Percentiles rank a stretch among this genome's conserved stretches.
phyloP scores from a whole-genome alignment of 2,113 vertebrate genomes.

The Triplophysa siluroides region DNA sequence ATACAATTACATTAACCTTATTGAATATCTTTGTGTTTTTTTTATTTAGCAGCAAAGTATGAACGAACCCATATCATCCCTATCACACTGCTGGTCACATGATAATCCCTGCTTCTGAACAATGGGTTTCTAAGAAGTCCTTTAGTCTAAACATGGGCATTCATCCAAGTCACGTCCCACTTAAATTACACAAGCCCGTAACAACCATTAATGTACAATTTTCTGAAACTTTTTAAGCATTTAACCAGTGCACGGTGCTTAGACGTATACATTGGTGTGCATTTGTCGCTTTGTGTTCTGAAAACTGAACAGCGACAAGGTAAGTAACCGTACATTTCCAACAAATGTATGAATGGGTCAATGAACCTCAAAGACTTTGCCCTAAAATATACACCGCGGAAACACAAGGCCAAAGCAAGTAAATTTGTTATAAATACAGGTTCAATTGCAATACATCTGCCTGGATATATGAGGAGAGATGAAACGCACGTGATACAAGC shows the following conservation, averaged over 20 bases:
- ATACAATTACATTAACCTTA: too few relatives aligned
- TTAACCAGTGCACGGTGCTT: background rate
- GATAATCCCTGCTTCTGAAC: slow-evolving; percentile 62
- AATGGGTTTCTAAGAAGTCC: background rate
- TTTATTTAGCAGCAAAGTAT: background rate
- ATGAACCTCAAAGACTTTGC: background rate
- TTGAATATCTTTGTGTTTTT: too few relatives aligned
- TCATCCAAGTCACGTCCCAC: background rate
- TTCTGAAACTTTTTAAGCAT: background rate
- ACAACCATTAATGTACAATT: background rate
- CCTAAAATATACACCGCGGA: background rate
- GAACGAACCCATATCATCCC: background rate
- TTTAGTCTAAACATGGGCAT: background rate
- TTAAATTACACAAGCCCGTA: background rate
- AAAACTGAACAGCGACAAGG: slow-evolving; percentile 9
- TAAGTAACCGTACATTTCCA: slow-evolving; percentile 17
- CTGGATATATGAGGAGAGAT: background rate
- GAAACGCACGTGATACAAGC: background rate
- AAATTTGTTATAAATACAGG: too few relatives aligned
- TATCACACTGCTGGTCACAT: slow-evolving; percentile 64
- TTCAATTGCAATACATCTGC: background rate
- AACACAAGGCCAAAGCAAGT: background rate
- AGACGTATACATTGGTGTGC: too few relatives aligned
- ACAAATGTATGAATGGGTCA: slow-evolving; percentile 21
- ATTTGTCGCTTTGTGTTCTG: background rate